Evolutionary conservation across 2,797 vertebrate genomes (phyloP), one percentile per base, ranked within the genome.

Genomic region (Aselliscus stoliczkanus): DNA sequence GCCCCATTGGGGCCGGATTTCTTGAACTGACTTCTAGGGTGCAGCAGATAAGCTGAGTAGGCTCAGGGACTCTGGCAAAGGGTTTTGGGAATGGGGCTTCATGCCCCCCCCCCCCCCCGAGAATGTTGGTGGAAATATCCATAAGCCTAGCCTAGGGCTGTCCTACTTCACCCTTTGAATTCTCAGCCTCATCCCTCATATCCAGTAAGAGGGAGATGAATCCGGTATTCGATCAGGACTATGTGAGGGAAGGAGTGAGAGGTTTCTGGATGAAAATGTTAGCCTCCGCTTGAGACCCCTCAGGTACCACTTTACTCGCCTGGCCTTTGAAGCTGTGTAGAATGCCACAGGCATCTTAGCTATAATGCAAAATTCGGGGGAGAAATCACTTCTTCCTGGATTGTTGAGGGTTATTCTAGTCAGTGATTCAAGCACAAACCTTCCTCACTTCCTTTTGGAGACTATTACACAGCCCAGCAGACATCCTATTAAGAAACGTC

Each of bases 401-500:
- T 80, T 37, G 25, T 44, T 75, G 13, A 76, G 56, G 15, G 12
- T 86, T 42, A 81, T 39, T 87, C 62, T 6, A 54, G 29, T 37
- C 67, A 80, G 10, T 95, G 94, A 95, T 77, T 97, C 82, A 44
- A 70, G 69, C 89, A 79, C 67, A 83, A 44, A 58, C 42, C 75
- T 37, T n/a, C 6, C n/a, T 96, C 96, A 94, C 82, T 97, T 97
- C 96, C 96, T 83, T 25, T 21, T 47, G 56, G 54, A 58, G 64
- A 86, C 56, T 70, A 44, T 85, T 34, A 60, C 93, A 31, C 25
- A 60, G 58, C 34, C 44, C 80, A 89, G 75, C 37, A 58, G 39
- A 13, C 44, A 65, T 97, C 88, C 94, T 94, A 60, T 88, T 89
- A 88, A 96, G 96, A 96, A 97, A 97, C 88, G 80, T 62, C 29